These are phyloP conservation scores for Achroia grisella DNA, from an alignment of 1,140 invertebrate species.

Conservation along the genomic window DNA sequence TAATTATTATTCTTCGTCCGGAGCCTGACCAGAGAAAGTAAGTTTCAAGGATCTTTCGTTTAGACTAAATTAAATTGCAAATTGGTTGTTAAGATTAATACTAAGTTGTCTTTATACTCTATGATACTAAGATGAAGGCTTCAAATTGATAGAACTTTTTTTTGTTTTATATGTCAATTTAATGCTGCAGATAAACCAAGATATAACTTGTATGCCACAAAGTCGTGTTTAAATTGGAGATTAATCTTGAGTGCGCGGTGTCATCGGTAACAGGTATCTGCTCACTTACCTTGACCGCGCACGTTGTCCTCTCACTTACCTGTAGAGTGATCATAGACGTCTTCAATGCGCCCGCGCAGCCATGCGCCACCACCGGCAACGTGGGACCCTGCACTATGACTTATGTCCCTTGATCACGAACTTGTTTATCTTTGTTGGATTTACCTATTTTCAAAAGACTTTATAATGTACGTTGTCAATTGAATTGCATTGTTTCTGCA, in stretches of 20 bases:
- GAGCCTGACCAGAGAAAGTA: too few species aligned
- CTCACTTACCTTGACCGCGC: constrained; percentile 55
- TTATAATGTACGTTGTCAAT: too few species aligned
- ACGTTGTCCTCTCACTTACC: constrained; percentile 41
- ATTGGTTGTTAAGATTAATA: too few species aligned
- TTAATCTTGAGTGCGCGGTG: constrained; percentile 37
- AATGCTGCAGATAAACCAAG: constrained; percentile 9
- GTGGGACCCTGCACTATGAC: constrained; percentile 6
- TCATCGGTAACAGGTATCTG: constrained; percentile 38
- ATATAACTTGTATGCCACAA: constrained; percentile 17
- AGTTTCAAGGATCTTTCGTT: too few species aligned
- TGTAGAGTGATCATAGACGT: constrained; percentile 37
- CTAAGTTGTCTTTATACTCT: too few species aligned
- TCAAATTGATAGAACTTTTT: too few species aligned
- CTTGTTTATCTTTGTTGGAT: neutral
- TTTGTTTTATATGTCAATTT: too few species aligned
- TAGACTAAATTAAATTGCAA: too few species aligned
- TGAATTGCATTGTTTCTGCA: too few species aligned
- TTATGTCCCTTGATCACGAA: constrained; percentile 12
- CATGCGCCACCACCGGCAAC: neutral
- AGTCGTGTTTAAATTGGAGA: constrained; percentile 21
- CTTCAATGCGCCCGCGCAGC: constrained; percentile 15
- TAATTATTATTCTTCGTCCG: neutral
- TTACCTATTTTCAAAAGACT: too few species aligned
- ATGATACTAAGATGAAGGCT: too few species aligned